Evolutionary conservation across 1,140 invertebrate species (phyloP).

Genomic region (Bombus vancouverensis): DNA sequence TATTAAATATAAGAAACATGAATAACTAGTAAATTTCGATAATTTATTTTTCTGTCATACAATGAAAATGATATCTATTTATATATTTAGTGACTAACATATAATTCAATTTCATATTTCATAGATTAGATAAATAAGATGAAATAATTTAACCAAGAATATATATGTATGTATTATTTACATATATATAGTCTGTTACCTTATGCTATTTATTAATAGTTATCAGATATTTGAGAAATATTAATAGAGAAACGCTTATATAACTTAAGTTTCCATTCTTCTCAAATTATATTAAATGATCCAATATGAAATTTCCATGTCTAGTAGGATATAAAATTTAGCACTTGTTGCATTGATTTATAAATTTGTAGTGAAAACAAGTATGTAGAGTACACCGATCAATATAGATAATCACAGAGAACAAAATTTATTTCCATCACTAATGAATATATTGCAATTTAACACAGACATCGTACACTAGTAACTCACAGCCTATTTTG

Average conservation of each 20-base stretch:
- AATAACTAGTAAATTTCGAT: conserved; percentile 12
- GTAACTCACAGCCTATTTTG: conserved; percentile 57
- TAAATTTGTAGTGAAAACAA: not conserved
- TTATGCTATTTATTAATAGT: conserved; percentile 1
- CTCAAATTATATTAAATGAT: conserved; percentile 2
- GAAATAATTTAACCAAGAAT: conserved; percentile 36
- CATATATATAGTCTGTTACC: not conserved
- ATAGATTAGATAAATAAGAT: conserved; percentile 1
- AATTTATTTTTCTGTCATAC: not conserved
- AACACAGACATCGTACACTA: conserved; percentile 12
- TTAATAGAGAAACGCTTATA: not conserved
- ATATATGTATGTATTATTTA: conserved; percentile 14
- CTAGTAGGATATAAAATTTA: not conserved
- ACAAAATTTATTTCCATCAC: conserved; percentile 2
- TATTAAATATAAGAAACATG: not conserved
- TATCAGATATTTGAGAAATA: not conserved
- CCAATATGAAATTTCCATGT: not conserved
- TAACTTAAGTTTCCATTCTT: not conserved
- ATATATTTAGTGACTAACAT: conserved; percentile 32
- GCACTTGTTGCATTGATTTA: not conserved
- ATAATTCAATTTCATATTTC: not conserved
- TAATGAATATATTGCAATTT: not conserved
- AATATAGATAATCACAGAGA: not conserved
- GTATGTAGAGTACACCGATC: not conserved
- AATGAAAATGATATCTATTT: not conserved